Percentiles rank a stretch among this genome's conserved stretches.
phyloP scores from a whole-genome alignment of 2,797 vertebrate species.

The Aulostomus chinensis region DNA sequence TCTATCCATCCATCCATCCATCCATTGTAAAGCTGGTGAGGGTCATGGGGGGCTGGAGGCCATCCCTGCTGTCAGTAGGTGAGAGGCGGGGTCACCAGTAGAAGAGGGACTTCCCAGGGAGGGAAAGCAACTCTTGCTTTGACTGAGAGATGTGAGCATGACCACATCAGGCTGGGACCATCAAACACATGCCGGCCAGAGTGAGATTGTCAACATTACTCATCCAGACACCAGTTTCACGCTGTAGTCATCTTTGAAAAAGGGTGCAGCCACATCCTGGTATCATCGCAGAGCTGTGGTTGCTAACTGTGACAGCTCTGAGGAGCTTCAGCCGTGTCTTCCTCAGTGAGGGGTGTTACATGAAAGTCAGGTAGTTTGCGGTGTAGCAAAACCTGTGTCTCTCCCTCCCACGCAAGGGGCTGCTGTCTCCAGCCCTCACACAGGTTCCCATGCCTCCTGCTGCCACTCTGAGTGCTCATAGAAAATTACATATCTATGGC shows the following conservation, averaged over 20 bases:
- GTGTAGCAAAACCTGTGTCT: constrained; percentile 4
- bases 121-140: too few species aligned
- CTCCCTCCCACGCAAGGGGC: constrained; percentile 9
- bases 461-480: too few species aligned
- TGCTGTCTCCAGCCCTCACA: not conserved
- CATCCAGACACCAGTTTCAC: constrained; percentile 33
- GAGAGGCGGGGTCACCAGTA: too few species aligned
- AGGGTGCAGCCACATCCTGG: constrained; percentile 67
- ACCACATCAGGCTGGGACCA: constrained; percentile 36
- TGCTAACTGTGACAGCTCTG: constrained; percentile 38
- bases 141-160: too few species aligned
- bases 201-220: constrained; percentile 56
- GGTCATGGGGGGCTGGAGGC: too few species aligned
- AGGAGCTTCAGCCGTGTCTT: constrained; percentile 37
- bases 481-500: too few species aligned
- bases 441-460: constrained; percentile 19
- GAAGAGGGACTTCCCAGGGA: too few species aligned
- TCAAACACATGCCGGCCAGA: constrained; percentile 39
- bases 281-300: constrained; percentile 42
- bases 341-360: constrained; percentile 13
- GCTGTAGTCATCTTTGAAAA: constrained; percentile 42
- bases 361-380: constrained; percentile 32
- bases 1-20: too few species aligned
- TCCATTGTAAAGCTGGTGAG: too few species aligned
- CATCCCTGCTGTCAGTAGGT: too few species aligned